Evolutionary conservation across 1,140 invertebrate species (phyloP), one percentile per base, ranked within the genome.

Genomic region (Lucilia sericata): DNA sequence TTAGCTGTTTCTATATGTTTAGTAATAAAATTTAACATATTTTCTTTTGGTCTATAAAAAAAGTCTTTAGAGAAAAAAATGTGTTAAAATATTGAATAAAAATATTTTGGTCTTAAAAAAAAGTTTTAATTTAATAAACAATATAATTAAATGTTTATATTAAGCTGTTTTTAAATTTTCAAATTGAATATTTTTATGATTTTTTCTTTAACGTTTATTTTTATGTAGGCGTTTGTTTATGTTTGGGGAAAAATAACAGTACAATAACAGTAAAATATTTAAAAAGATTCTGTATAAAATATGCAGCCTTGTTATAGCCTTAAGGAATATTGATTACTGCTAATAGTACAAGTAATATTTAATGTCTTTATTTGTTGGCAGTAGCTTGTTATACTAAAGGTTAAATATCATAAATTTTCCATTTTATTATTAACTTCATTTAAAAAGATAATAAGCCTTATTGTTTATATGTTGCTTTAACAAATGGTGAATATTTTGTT

Each of bases 351-450:
- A n/a, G 7, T 76, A 9, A n/a, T 78, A 78, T 78, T 42, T 78
- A 78, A 78, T 78, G 75, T 42, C 36, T 78, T 78, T 47, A 78
- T 78, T 78, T 76, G 75, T 47, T 12, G 75, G 19, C 75, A 14
- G 19, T 30, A 4, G 7, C 12, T 34, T 21, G 5, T 75, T 25
- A 75, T 21, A 21, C 74, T 75, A 75, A 75, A 75, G 74, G 74
- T 75, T 75, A 75, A 75, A 75, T 55, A 55, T 75, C 9, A 75
- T 25, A 34, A 17, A 75, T 75, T 75, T 75, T 34, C 5, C 74
- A 13, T 75, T 14, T 42, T 10, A 75, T 75, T 75, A 75, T 10
- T 42, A 10, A 8, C 5, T 34, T 5, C 14, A 25, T 13, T 55
- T 55, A 55, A 55, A n/a, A 4, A 55, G 51, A 55, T 55, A 55